Evolutionary conservation across 2,797 vertebrate genomes (phyloP).

Genomic region (Coreius guichenoti): DNA sequence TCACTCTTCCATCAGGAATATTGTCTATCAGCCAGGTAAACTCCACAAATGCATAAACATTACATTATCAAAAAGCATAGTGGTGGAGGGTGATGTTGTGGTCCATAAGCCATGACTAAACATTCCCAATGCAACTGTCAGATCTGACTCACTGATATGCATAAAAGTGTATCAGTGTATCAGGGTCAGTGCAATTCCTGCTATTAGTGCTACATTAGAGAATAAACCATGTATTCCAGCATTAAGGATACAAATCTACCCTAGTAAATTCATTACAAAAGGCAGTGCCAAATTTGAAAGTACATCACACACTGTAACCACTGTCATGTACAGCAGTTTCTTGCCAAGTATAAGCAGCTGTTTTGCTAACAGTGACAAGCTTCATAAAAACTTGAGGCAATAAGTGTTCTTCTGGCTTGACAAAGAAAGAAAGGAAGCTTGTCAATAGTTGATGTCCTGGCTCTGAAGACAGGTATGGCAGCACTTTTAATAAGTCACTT

Average conservation of each 20-base stretch:
- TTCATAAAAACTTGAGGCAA: not conserved
- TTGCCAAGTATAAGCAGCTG: not conserved
- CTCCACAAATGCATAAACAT: not conserved
- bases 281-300: not conserved
- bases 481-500: conserved; percentile 1
- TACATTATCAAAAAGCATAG: not conserved
- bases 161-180: not conserved
- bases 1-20: not conserved
- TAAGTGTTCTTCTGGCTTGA: not conserved
- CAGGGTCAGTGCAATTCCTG: not conserved
- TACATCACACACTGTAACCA: not conserved
- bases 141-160: not conserved
- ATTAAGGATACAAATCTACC: not conserved
- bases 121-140: not conserved
- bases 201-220: not conserved
- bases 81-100: not conserved
- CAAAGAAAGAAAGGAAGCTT: not conserved
- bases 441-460: not conserved
- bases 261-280: not conserved
- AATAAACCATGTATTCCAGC: not conserved
- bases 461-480: not conserved
- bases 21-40: not conserved
- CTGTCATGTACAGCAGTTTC: not conserved
- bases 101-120: not conserved
- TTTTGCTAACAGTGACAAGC: not conserved